Conservation (phyloP, 2,888 invertebrate genomes). For the Caenorhabditis sp. region DNA sequence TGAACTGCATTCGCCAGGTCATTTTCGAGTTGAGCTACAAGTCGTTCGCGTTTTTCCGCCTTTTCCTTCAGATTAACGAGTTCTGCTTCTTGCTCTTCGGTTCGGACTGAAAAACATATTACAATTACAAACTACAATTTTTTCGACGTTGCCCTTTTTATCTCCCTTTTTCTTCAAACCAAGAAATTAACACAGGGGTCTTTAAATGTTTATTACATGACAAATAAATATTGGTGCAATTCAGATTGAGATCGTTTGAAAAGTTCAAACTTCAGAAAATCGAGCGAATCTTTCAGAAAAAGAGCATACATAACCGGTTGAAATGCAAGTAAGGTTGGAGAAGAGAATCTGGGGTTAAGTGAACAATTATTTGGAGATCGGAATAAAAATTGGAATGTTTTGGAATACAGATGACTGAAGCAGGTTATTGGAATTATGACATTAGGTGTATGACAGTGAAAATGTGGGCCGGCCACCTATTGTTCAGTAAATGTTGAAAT, state of each 20-base stretch:
- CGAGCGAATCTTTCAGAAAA: no score
- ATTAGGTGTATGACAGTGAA: background rate
- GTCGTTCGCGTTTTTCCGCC: constrained; percentile 36
- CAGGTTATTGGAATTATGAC: no score
- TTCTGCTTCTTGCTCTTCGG: constrained; percentile 48
- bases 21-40: constrained; percentile 59
- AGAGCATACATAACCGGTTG: no score
- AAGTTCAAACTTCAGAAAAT: no score
- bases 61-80: constrained; percentile 21
- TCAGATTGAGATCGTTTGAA: no score
- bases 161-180: background rate
- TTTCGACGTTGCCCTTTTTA: background rate
- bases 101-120: constrained; percentile 39
- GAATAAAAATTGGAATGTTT: no score
- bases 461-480: constrained; percentile 29
- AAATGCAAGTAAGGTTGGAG: no score
- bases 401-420: background rate
- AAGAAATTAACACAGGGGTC: no score
- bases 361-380: background rate
- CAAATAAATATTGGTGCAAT: no score
- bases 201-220: no score
- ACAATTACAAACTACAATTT: background rate
- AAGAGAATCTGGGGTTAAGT: no score
- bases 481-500: no score
- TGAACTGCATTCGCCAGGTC: constrained; percentile 57